phyloP scores from a whole-genome alignment of 2,888 invertebrate species.

The Chironomus tentans region DNA sequence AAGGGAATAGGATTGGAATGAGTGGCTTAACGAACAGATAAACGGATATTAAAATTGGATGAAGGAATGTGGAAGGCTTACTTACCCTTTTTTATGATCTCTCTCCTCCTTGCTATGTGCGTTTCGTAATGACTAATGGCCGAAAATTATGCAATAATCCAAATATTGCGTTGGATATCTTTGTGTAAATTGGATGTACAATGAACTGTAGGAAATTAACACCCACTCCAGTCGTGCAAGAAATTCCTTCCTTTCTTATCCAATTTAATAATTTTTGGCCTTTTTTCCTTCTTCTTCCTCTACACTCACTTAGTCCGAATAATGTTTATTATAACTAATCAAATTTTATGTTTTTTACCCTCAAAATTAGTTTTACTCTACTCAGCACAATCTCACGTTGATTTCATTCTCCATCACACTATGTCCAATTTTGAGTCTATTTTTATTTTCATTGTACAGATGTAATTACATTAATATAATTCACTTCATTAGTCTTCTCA shows the following conservation, averaged over 20 bases:
- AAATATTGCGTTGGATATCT: background rate
- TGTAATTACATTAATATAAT: too few relatives aligned
- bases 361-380: background rate
- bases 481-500: too few relatives aligned
- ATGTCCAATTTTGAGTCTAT: background rate
- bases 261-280: background rate
- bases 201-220: background rate
- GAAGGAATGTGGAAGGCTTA: background rate
- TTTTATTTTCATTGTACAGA: too few relatives aligned
- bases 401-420: background rate
- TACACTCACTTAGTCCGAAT: background rate
- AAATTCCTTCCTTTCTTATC: background rate
- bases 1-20: background rate
- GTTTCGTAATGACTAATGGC: background rate
- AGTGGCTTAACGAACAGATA: too few relatives aligned
- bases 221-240: background rate
- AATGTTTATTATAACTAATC: background rate
- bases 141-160: conserved; percentile 23
- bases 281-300: background rate
- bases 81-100: background rate
- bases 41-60: background rate
- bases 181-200: background rate
- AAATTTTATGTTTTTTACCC: background rate
- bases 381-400: background rate
- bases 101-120: background rate